Percentiles rank a stretch among this genome's conserved stretches.
Evolutionary conservation across 2,797 vertebrate genomes (phyloP).

Genomic region (Amphiprion clarkii): DNA sequence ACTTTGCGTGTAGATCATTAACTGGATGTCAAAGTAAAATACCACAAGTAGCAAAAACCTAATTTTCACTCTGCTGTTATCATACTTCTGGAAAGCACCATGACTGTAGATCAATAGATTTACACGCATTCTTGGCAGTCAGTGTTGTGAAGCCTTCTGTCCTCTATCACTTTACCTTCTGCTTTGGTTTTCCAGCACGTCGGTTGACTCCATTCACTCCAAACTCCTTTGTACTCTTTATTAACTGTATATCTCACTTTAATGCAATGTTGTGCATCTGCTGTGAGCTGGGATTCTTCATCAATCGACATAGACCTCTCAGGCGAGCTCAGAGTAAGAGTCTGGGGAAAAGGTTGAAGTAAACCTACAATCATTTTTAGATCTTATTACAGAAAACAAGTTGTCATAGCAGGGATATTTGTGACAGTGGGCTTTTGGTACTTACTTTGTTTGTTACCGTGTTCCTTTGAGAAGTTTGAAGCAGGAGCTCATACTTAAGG

Average conservation of each 20-base stretch:
- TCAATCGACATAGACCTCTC: rapidly evolving
- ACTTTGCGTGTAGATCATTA: too few species aligned
- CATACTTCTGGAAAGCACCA: too few species aligned
- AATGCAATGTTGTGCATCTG: slow-evolving; percentile 37
- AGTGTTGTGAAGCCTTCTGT: too few species aligned
- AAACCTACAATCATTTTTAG: neutral
- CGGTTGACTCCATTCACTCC: slow-evolving; percentile 67
- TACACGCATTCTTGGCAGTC: too few species aligned
- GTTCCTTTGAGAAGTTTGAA: slow-evolving; percentile 14
- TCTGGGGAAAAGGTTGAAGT: slow-evolving; percentile 41
- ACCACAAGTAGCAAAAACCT: too few species aligned
- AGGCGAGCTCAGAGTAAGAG: rapidly evolving
- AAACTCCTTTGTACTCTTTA: rapidly evolving
- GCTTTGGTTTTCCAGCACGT: slow-evolving; percentile 43
- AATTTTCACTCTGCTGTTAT: too few species aligned
- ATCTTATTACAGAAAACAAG: neutral
- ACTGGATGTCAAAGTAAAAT: too few species aligned
- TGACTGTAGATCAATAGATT: too few species aligned
- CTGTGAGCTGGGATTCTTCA: neutral
- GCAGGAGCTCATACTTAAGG: slow-evolving; percentile 23
- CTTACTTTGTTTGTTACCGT: slow-evolving; percentile 37
- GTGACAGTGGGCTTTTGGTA: neutral
- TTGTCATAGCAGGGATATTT: neutral
- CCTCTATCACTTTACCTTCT: slow-evolving; percentile 30
- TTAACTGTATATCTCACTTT: slow-evolving; percentile 28